A percentile compares a stretch with the other conserved stretches of the same genome.
Evolutionary conservation across 1,140 invertebrate species (phyloP).

Genomic region (Pseudachorutes palmiensis): DNA sequence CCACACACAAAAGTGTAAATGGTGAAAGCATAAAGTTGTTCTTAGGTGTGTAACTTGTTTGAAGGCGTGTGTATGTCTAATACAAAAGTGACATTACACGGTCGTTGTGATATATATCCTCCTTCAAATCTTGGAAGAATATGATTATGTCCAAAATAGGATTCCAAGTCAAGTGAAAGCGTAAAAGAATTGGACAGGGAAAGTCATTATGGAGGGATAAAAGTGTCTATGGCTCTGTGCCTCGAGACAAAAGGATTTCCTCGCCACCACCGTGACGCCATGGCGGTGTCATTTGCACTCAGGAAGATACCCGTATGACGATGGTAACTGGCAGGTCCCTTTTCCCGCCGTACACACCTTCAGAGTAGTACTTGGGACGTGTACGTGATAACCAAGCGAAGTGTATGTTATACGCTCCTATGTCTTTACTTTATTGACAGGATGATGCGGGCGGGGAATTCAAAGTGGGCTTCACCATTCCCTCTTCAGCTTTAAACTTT

Average conservation of each 20-base stretch:
- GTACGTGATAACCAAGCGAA: background rate
- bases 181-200: slow-evolving; percentile 14
- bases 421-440: background rate
- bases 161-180: background rate
- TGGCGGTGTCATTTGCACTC: background rate
- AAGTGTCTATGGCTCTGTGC: background rate
- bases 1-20: background rate
- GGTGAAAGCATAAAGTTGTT: background rate
- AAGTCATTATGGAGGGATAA: slow-evolving; percentile 20
- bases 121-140: background rate
- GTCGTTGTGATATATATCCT: background rate
- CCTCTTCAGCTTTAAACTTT: no score
- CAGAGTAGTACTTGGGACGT: background rate
- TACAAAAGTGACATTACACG: background rate
- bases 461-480: background rate
- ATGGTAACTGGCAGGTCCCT: background rate
- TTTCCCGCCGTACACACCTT: background rate
- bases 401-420: background rate
- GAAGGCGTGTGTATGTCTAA: background rate
- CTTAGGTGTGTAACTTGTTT: background rate
- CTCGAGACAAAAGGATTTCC: background rate
- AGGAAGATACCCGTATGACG: background rate
- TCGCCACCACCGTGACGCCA: background rate
- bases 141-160: background rate
- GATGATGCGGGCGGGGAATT: background rate